These are phyloP conservation scores for Hermetia illucens DNA, from an alignment of 1,140 invertebrate species.

Conservation along the genomic window DNA sequence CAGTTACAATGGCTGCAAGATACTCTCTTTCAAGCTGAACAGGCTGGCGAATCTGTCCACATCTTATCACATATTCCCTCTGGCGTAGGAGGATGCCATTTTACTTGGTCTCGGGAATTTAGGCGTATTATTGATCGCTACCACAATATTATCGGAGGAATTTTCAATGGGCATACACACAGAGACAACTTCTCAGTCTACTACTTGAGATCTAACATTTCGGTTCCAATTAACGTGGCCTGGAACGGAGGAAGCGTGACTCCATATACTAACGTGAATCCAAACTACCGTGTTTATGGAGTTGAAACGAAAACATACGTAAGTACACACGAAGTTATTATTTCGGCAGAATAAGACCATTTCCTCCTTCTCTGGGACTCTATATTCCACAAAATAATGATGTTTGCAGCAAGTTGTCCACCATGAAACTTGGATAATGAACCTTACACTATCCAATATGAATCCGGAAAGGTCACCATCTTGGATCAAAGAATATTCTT, in stretches of 20 bases:
- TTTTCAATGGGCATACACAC: conserved; percentile 74
- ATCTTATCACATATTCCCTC: conserved; percentile 73
- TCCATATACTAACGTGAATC: conserved; percentile 49
- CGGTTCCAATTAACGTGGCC: conserved; percentile 44
- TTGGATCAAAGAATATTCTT: conserved; percentile 57
- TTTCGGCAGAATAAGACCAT: conserved; percentile 5
- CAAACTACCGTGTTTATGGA: conserved; percentile 64
- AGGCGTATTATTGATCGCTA: conserved; percentile 45
- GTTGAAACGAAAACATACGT: conserved; percentile 46
- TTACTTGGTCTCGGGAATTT: conserved; percentile 51
- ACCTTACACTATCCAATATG: conserved; percentile 60
- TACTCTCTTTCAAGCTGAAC: conserved; percentile 54
- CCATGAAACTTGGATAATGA: conserved; percentile 59
- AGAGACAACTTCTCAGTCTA: conserved; percentile 59
- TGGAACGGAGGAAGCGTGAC: conserved; percentile 69
- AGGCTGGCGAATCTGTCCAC: conserved; percentile 57
- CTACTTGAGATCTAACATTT: conserved; percentile 37
- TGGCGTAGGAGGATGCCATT: conserved; percentile 48
- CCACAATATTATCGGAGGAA: conserved; percentile 49
- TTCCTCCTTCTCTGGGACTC: conserved; percentile 1
- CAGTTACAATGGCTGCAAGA: conserved; percentile 65
- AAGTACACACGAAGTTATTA: conserved; percentile 29
- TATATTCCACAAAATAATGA: conserved; percentile 6
- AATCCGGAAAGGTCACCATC: conserved; percentile 26
- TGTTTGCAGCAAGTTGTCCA: conserved; percentile 32